Percentiles rank a stretch among this genome's conserved stretches.
phyloP scores from a whole-genome alignment of 1,140 invertebrate genomes.

The Aporrectodea caliginosa region DNA sequence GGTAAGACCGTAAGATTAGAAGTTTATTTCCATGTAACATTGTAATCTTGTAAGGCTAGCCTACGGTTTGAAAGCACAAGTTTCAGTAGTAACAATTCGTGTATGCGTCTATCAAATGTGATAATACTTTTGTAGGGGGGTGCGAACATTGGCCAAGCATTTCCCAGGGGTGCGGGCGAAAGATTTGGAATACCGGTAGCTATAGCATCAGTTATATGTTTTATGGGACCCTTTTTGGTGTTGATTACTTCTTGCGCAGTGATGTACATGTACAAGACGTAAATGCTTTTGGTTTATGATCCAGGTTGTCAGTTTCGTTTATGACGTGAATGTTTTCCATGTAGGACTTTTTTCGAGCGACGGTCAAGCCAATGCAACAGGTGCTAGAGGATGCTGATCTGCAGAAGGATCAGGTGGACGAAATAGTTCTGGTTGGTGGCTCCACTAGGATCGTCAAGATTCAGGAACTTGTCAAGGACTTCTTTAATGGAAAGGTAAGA shows the following conservation, averaged over 20 bases:
- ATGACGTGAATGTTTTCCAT: conserved; percentile 34
- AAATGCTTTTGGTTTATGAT: too few relatives aligned
- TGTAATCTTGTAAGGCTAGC: too few relatives aligned
- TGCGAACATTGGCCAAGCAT: too few relatives aligned
- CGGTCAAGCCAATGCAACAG: conserved; percentile 84
- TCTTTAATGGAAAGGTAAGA: conserved; percentile 81
- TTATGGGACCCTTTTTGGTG: background rate
- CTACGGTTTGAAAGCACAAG: too few relatives aligned
- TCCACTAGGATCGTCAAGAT: conserved; percentile 99
- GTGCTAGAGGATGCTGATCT: conserved; percentile 93
- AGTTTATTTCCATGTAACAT: too few relatives aligned
- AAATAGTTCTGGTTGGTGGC: conserved; percentile 98
- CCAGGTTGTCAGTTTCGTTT: too few relatives aligned
- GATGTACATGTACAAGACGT: background rate
- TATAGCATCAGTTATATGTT: background rate
- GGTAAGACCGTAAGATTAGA: too few relatives aligned
- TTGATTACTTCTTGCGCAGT: background rate
- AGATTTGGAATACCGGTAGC: too few relatives aligned
- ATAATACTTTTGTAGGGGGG: too few relatives aligned
- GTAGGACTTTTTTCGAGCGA: conserved; percentile 90
- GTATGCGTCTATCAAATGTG: too few relatives aligned
- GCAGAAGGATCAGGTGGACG: conserved; percentile 97
- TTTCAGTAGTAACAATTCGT: too few relatives aligned
- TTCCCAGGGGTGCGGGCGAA: too few relatives aligned
- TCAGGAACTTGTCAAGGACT: conserved; percentile 97